Evolutionary conservation across 1,140 invertebrate species (phyloP), one percentile per base, ranked within the genome.

Genomic region (Nasonia vitripennis): DNA sequence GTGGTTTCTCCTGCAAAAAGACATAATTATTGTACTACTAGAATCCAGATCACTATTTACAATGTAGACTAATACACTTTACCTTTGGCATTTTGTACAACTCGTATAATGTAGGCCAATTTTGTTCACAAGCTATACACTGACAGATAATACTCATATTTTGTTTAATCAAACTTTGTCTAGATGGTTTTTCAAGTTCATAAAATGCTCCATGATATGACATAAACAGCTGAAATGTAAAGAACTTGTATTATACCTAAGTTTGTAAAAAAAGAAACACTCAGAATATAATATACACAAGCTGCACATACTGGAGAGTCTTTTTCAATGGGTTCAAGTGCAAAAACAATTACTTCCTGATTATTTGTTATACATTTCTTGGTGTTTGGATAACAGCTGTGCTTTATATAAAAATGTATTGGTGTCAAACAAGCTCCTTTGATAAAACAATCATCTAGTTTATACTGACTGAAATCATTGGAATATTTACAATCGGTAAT

Each of bases 71-170:
- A 41, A 62, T 62, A 70, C 41, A 74, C 1, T 31, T 62, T 85
- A 85, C 84, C 71, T 41, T 75, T 75, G 84, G 84, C 84, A 85
- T 85, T 81, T 81, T 81, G 27, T 81, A 85, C 12, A 85, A 6
- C 27, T 85, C 34, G 51, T 41, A 12, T n/a, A 73, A 75, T 11
- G 68, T 55, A 70, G 85, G 77, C 85, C 85, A 86, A 20, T 83
- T 78, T 41, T 79, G 1, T 73, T 41, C 73, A n/a, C 85, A 86
- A 6, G 80, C 62, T 6, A 51, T 0, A 67, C 85, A 86, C 3
- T 71, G 6, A 17, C 85, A 83, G n/a, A 5, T 67, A 79, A 77
- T 83, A 11, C 17, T 86, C 78, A 27, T 37, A 83, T 37, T 41
- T 79, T 81, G 11, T 48, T 14, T 45, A 7, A 79, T 67, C 4